Percentiles rank a stretch among this genome's conserved stretches.
Conservation (phyloP, 2,113 vertebrate genomes). For the Progne subis region DNA sequence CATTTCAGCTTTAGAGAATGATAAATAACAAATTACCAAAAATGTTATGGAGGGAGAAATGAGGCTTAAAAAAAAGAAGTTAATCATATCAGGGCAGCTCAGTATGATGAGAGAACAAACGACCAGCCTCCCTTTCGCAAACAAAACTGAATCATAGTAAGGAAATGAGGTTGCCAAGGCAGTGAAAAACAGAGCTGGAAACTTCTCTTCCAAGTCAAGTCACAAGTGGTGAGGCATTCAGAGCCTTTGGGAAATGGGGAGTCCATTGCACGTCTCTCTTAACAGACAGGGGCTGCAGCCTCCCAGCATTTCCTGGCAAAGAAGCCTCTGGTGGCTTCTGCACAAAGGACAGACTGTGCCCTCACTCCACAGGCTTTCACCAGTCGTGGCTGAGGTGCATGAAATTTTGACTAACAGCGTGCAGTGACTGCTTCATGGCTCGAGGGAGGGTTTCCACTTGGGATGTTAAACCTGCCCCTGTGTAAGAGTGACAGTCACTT, state of each 20-base stretch:
- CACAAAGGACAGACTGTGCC: conserved; percentile 3
- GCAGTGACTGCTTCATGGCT: not conserved
- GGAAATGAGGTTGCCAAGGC: conserved; percentile 60
- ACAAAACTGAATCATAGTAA: conserved; percentile 49
- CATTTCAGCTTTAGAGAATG: conserved; percentile 1
- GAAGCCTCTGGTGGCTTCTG: not conserved
- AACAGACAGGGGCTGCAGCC: not conserved
- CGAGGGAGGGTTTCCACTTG: not conserved
- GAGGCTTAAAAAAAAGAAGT: conserved; percentile 40
- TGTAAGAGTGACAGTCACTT: rapidly evolving
- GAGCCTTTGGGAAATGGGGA: conserved; percentile 15
- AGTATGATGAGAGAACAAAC: conserved; percentile 46
- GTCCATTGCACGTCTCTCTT: not conserved
- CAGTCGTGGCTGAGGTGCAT: not conserved
- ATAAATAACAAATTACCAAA: conserved; percentile 32
- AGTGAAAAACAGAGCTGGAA: conserved; percentile 46
- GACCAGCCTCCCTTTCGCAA: conserved; percentile 34
- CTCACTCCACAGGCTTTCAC: not conserved
- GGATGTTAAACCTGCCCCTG: not conserved
- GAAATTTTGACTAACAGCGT: not conserved
- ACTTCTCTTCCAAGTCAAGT: conserved; percentile 21
- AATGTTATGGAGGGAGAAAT: conserved; percentile 33
- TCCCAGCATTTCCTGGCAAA: not conserved
- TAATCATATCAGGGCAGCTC: conserved; percentile 56
- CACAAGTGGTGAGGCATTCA: not conserved